Base-by-base conservation (phyloP, 2,888 invertebrate species). In the Cheilosia urbana region DNA sequence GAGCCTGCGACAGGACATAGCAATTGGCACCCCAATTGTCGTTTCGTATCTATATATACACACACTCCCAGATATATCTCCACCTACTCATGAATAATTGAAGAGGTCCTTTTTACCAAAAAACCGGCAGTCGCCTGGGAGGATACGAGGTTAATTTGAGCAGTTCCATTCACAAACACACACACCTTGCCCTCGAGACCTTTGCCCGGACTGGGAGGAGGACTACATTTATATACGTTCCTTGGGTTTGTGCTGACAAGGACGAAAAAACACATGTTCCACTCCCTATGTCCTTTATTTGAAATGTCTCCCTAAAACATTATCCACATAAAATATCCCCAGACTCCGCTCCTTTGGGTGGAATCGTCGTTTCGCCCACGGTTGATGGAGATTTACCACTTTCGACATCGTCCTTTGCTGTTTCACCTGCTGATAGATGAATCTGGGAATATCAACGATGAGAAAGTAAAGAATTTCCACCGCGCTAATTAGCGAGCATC, bases 401-500 rank as follows among this genome's bases (percentile, higher is more conserved):
- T 53, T 68, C 17, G 49, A 17, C 17, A 40, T 55, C 30, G 45
- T 66, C 49, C 30, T 60, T 9, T 19, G 78, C 76, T 88, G 84
- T 58, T 87, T 88, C 45, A 89, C 66, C 4, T 88, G 88, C 11
- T 63, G 45, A 17, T 89, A 58, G 5, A 88, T 78, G 58, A 87
- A 89, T 17, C 83, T 85, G 0, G 91, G 91, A 71, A 91, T 76
- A 72, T 91, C 91, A 34, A 91, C 89, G 76, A 89, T 87, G n/a
- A 89, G 62, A 75, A 91, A 93, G 82, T 93, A 93, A 19, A 92
- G 76, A 49, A 93, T 63, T 87, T 93, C 93, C 85, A 92, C 91
- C 63, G 90, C 92, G 88, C 93, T 93, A 75, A 93, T 90, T 34
- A 93, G 88, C 7, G 93, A 93, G 47, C 93, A 93, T 47, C 93